phyloP scores from a whole-genome alignment of 2,113 vertebrate species.

The Macquaria australasica region DNA sequence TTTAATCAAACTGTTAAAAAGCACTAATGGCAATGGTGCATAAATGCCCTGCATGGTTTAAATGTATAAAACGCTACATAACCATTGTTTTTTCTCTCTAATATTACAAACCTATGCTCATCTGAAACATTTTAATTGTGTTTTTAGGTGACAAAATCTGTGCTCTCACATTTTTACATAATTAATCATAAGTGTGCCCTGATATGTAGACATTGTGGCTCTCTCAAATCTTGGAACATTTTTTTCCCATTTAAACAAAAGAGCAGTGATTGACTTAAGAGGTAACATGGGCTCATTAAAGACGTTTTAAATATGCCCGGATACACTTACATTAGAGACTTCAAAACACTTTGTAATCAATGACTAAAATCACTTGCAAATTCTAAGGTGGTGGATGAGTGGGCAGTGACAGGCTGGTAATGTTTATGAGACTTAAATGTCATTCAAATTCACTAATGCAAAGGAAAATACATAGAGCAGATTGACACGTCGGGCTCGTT shows the following conservation, averaged over 20 bases:
- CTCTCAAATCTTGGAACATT: slow-evolving; percentile 44
- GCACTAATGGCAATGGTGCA: slow-evolving; percentile 92
- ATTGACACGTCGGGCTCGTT: slow-evolving; percentile 80
- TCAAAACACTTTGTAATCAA: slow-evolving; percentile 78
- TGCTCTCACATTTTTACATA: slow-evolving; percentile 19
- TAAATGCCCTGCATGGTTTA: slow-evolving; percentile 86
- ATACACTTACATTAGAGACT: slow-evolving; percentile 64
- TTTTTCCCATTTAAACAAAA: slow-evolving; percentile 67
- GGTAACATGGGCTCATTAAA: slow-evolving; percentile 66
- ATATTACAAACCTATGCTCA: slow-evolving; percentile 25
- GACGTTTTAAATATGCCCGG: slow-evolving; percentile 63
- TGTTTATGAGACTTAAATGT: slow-evolving; percentile 86
- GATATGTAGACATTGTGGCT: slow-evolving; percentile 34
- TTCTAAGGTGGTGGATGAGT: slow-evolving; percentile 79
- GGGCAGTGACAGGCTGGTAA: slow-evolving; percentile 79
- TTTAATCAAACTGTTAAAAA: slow-evolving; percentile 99
- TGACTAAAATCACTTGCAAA: slow-evolving; percentile 82
- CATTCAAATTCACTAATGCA: slow-evolving; percentile 85
- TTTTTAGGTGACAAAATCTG: slow-evolving; percentile 16
- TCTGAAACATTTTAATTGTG: slow-evolving; percentile 25
- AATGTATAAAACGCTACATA: slow-evolving; percentile 58
- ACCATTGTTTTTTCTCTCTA: slow-evolving; percentile 33
- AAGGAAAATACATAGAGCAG: slow-evolving; percentile 81
- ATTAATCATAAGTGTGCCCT: slow-evolving; percentile 37
- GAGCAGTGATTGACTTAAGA: slow-evolving; percentile 63